phyloP scores from a whole-genome alignment of 2,797 vertebrate species.

The Artibeus jamaicensis region DNA sequence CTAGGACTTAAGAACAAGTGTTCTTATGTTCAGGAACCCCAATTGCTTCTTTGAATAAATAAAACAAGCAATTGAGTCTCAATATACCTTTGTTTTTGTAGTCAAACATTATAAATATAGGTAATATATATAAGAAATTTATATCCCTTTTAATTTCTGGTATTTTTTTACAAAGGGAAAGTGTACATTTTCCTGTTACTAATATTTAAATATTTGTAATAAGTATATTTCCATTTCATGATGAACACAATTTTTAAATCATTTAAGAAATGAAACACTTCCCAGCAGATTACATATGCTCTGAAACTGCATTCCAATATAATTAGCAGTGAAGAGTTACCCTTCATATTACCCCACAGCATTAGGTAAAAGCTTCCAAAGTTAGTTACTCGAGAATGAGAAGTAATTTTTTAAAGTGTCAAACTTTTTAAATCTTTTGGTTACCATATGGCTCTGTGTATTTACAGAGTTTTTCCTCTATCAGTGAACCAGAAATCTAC shows the following conservation, averaged over 20 bases:
- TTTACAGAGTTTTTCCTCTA: slow-evolving; percentile 41
- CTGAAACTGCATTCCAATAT: neutral
- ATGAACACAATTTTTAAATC: neutral
- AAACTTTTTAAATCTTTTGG: slow-evolving; percentile 40
- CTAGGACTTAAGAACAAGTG: too few species aligned
- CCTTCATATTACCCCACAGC: neutral
- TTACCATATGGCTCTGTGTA: slow-evolving; percentile 46
- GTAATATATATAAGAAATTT: neutral
- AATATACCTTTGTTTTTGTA: neutral
- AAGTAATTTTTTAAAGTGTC: neutral
- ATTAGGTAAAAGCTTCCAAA: neutral
- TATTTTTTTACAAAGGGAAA: neutral
- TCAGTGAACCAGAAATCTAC: slow-evolving; percentile 21
- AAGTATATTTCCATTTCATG: slow-evolving; percentile 27
- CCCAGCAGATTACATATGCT: neutral
- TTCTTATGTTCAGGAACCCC: too few species aligned
- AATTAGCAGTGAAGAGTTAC: neutral
- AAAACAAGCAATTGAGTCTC: neutral
- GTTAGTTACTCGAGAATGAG: neutral
- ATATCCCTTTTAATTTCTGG: neutral
- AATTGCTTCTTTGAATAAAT: neutral
- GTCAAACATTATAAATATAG: neutral
- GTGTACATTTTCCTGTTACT: neutral
- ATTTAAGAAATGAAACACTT: neutral
- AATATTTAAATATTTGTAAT: slow-evolving; percentile 33